A percentile compares a stretch with the other conserved stretches of the same genome.
These are phyloP conservation scores for Imbricaverruca yamaguchii DNA, from an alignment of 2,888 invertebrate genomes.

Conservation along the genomic window DNA sequence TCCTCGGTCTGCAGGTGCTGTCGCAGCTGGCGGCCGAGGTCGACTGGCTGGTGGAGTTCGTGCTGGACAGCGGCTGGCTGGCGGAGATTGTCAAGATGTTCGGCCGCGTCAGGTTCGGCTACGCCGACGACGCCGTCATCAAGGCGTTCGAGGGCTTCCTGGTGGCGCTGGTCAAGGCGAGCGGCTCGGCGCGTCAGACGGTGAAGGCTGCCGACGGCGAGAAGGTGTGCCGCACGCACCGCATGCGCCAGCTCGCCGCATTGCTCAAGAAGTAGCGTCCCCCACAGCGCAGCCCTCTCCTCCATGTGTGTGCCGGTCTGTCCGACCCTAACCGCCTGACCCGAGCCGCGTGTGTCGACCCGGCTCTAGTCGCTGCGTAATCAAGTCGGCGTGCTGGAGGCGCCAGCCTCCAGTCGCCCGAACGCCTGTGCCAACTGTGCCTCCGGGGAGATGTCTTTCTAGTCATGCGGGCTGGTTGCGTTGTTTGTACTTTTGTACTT, in stretches of 20 bases:
- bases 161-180: background rate
- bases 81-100: constrained; percentile 76
- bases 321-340: background rate
- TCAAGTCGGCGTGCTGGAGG: background rate
- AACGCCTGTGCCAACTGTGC: background rate
- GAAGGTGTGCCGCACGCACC: constrained; percentile 8
- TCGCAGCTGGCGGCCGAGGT: constrained; percentile 64
- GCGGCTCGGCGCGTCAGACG: background rate
- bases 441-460: background rate
- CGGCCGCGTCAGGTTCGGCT: constrained; percentile 69
- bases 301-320: background rate
- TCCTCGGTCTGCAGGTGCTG: constrained; percentile 88
- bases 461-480: background rate
- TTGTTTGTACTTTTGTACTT: constrained; percentile 21
- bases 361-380: background rate
- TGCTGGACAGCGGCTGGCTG: constrained; percentile 89
- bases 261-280: background rate
- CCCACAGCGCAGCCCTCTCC: background rate
- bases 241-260: constrained; percentile 7
- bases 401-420: background rate
- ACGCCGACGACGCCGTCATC: constrained; percentile 14
- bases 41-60: constrained; percentile 80
- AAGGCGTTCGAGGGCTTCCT: constrained; percentile 16
- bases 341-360: background rate
- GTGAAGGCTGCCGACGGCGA: constrained; percentile 4